A percentile compares a stretch with the other conserved stretches of the same genome.
Evolutionary conservation across 2,888 invertebrate genomes (phyloP).

Genomic region (Cyrtodaria siliqua): DNA sequence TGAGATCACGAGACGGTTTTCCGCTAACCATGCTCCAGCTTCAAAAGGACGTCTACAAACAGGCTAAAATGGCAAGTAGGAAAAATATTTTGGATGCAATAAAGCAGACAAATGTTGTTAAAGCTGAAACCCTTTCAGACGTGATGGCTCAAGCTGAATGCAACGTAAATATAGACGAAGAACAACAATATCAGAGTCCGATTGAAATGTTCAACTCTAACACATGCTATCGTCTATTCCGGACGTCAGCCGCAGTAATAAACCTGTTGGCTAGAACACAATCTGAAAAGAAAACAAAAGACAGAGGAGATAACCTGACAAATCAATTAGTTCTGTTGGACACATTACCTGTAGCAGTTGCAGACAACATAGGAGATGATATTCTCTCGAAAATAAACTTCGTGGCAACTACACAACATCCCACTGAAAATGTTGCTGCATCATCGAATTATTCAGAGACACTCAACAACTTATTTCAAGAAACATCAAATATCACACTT

Average conservation of each 20-base stretch:
- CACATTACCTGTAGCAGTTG: too few relatives aligned
- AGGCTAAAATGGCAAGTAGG: not conserved
- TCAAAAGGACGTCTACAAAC: constrained; percentile 35
- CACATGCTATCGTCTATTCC: not conserved
- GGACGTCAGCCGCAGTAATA: not conserved
- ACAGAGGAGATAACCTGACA: too few relatives aligned
- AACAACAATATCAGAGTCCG: not conserved
- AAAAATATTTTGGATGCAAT: constrained; percentile 1
- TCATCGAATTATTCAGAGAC: too few relatives aligned
- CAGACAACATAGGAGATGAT: too few relatives aligned
- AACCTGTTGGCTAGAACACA: too few relatives aligned
- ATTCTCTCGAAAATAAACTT: too few relatives aligned
- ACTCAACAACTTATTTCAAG: too few relatives aligned
- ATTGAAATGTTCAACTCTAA: not conserved
- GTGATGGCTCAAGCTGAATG: not conserved
- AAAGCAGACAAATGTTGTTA: not conserved
- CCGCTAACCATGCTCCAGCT: constrained; percentile 45
- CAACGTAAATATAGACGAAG: not conserved
- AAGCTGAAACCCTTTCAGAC: not conserved
- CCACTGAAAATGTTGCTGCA: too few relatives aligned
- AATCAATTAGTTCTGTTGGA: too few relatives aligned
- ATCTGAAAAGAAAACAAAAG: not conserved
- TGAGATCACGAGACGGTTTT: constrained; percentile 14
- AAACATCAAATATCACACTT: too few relatives aligned
- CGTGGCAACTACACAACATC: too few relatives aligned